Conservation (phyloP, 2,797 vertebrate genomes). For the Pelodytes ibericus region DNA sequence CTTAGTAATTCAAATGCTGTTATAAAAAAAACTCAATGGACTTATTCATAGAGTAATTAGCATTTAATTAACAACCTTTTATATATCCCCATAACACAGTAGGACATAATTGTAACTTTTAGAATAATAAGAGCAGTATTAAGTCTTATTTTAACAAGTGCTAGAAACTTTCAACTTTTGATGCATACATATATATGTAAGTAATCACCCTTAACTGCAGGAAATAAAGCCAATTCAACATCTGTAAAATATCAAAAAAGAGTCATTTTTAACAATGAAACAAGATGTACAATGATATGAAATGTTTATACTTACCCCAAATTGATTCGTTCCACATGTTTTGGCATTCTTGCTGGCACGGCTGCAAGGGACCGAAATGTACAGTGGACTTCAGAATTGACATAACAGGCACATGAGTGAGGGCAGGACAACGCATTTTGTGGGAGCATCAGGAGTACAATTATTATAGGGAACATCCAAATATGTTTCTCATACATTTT, state of each 20-base stretch:
- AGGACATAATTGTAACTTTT: not conserved
- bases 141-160: slow-evolving; percentile 18
- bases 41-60: not conserved
- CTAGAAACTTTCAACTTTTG: not conserved
- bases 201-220: slow-evolving; percentile 17
- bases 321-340: slow-evolving; percentile 86
- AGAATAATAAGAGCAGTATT: not conserved
- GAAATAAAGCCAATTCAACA: slow-evolving; percentile 45
- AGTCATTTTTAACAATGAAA: slow-evolving; percentile 33
- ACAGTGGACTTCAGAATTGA: slow-evolving; percentile 89
- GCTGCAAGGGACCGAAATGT: slow-evolving; percentile 86
- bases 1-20: not conserved
- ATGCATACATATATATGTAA: not conserved
- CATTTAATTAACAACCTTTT: slow-evolving; percentile 11
- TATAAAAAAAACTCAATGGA: not conserved
- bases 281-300: fast-evolving
- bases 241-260: slow-evolving; percentile 51
- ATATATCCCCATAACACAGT: slow-evolving; percentile 18
- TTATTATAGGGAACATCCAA: slow-evolving; percentile 71
- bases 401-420: slow-evolving; percentile 85
- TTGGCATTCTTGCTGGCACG: slow-evolving; percentile 76
- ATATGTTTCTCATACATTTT: slow-evolving; percentile 61
- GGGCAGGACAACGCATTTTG: slow-evolving; percentile 71
- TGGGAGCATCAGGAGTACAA: slow-evolving; percentile 61
- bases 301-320: slow-evolving; percentile 79